Conservation (phyloP, 2,888 invertebrate species). For the Andrena minutula region DNA sequence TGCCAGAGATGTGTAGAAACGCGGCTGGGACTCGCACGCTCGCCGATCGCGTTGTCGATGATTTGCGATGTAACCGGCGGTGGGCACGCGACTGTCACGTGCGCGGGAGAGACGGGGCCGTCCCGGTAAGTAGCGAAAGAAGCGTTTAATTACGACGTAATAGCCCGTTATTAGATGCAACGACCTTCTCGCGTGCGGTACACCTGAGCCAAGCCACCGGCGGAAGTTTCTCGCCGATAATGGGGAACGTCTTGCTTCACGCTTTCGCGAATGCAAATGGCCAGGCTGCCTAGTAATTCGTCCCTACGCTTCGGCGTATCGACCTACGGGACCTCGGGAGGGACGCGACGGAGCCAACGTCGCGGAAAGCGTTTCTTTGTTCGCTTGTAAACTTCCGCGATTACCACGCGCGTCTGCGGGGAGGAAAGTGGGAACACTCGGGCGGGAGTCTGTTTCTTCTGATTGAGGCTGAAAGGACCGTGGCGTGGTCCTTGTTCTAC, state of each 20-base stretch:
- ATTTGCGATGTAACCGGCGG: background rate
- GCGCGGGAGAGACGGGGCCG: background rate
- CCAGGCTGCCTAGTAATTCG: background rate
- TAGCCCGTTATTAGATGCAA: constrained; percentile 25
- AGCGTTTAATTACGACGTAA: constrained; percentile 32
- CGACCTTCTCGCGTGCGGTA: constrained; percentile 24
- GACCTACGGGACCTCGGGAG: background rate
- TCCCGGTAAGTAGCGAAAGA: constrained; percentile 1
- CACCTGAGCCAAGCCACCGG: background rate
- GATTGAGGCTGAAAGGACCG: constrained; percentile 1
- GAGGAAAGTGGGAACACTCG: background rate
- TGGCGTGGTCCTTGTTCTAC: background rate
- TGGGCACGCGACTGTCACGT: constrained; percentile 15
- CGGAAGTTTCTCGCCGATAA: background rate
- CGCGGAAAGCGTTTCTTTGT: background rate
- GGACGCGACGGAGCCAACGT: background rate
- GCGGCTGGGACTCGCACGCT: background rate
- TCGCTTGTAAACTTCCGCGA: background rate
- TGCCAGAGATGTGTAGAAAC: too few species aligned
- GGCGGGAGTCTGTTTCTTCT: background rate
- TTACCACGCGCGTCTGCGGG: background rate
- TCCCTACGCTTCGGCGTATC: background rate
- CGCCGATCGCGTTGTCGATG: background rate
- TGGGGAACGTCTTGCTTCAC: background rate
- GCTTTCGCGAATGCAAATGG: background rate